Base-by-base conservation (phyloP, 2,797 vertebrate genomes). In the Parambassis ranga region DNA sequence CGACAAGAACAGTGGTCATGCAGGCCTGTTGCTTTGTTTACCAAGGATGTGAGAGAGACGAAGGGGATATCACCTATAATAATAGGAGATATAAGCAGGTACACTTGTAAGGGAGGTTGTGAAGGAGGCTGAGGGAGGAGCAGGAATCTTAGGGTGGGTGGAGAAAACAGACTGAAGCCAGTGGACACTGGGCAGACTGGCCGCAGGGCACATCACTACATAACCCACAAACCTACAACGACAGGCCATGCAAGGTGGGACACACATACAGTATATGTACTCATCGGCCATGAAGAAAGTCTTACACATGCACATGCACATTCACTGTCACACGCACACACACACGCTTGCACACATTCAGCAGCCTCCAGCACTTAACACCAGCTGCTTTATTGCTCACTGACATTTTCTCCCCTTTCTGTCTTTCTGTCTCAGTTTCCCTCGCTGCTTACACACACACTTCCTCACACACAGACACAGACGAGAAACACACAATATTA, bases 381-480 rank as follows among this genome's bases (percentile, higher is more conserved):
- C 84, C 86, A 87, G 90, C 89, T 86, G 89, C 86, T 78, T 91
- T 55, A 70, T 70, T 90, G 92, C 62, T 81, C 85, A 52, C 79
- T 94, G 93, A 92, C 90, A 87, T 92, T 94, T 91, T 83, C 82
- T 83, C 83, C 73, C 77, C 82, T 83, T 69, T 83, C 72, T 31
- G 28, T 82, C 76, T 82, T 37, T 68, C 73, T 57, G 60, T 83
- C 76, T 83, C 6, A 5, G 62, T 79, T 81, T 89, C 82, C 64
- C 65, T 69, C 20, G 2, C 53, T 78, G 71, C 60, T 60, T 64
- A 61, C 19, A 19, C 50, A 57, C 38, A 63, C 32, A 35, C 27
- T 20, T 36, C 11, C 32, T 28, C 52, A 15, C 18, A 43, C 13
- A 11, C 37, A 66, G 43, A 67, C 38, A 66, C 53, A 76, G 22